A percentile compares a stretch with the other conserved stretches of the same genome.
Conservation (phyloP, 2,797 vertebrate species). For the Taeniopygia guttata region DNA sequence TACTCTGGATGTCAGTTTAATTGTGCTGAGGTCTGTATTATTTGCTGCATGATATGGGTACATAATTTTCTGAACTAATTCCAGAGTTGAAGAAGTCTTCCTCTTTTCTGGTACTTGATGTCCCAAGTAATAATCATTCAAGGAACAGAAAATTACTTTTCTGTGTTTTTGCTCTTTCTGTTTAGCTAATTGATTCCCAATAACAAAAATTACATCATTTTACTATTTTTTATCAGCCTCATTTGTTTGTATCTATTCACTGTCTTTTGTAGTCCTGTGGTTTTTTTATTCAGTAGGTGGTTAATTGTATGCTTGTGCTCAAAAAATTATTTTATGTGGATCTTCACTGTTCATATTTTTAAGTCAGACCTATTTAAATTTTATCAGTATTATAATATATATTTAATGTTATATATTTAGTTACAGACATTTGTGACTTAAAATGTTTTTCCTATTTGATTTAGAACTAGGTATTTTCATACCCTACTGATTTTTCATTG, state of each 20-base stretch:
- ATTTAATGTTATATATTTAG: neutral
- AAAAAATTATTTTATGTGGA: neutral
- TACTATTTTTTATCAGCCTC: neutral
- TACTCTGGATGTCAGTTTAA: neutral
- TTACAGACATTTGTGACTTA: neutral
- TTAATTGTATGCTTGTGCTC: neutral
- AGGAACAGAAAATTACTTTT: neutral
- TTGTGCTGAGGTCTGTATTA: neutral
- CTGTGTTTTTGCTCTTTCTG: neutral
- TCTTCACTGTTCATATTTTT: neutral
- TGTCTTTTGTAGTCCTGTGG: neutral
- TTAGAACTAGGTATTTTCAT: neutral
- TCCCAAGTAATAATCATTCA: neutral
- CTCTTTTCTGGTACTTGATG: neutral
- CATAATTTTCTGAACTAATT: neutral
- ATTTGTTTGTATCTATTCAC: neutral
- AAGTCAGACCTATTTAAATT: neutral
- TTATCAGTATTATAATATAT: neutral
- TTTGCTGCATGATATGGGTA: neutral
- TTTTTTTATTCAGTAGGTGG: rapidly evolving
- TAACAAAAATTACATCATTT: neutral
- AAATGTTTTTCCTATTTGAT: neutral
- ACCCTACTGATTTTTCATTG: neutral
- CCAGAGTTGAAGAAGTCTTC: neutral
- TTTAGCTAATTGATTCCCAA: neutral